Evolutionary conservation across 2,797 vertebrate species (phyloP).

Genomic region (Gouania willdenowi): DNA sequence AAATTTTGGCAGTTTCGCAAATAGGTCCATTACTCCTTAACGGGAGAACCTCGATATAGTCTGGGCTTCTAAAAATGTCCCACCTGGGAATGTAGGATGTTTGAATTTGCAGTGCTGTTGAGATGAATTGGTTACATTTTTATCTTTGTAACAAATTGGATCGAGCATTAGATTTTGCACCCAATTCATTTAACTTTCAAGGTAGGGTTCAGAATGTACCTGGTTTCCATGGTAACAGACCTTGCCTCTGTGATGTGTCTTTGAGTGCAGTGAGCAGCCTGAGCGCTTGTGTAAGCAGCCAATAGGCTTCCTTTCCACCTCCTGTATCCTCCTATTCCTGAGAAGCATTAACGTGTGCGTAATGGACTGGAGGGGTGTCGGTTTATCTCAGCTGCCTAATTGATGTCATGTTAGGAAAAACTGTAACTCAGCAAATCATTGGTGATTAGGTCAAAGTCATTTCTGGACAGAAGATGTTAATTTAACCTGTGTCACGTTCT

Average conservation of each 20-base stretch:
- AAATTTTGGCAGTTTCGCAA: slow-evolving; percentile 27
- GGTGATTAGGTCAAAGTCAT: slow-evolving; percentile 23
- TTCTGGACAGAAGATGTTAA: slow-evolving; percentile 20
- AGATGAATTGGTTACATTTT: slow-evolving; percentile 37
- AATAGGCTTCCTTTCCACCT: slow-evolving; percentile 28
- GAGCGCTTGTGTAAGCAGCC: slow-evolving; percentile 41
- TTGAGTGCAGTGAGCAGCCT: slow-evolving; percentile 44
- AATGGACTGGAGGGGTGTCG: slow-evolving; percentile 35
- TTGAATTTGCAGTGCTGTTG: slow-evolving; percentile 54
- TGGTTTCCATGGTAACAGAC: slow-evolving; percentile 25
- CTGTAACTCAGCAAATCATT: slow-evolving; percentile 8
- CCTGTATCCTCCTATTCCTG: slow-evolving; percentile 35
- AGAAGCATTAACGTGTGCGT: slow-evolving; percentile 31
- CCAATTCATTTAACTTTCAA: slow-evolving; percentile 20
- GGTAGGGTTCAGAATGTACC: slow-evolving; percentile 15
- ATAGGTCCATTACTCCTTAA: slow-evolving; percentile 24
- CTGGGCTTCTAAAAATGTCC: slow-evolving; percentile 18
- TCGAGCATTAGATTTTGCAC: slow-evolving; percentile 22
- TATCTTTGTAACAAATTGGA: no score
- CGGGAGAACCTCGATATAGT: no score
- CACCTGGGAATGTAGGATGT: slow-evolving; percentile 14
- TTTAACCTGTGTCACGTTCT: slow-evolving; percentile 26
- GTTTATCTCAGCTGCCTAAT: slow-evolving; percentile 3
- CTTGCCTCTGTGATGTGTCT: slow-evolving; percentile 19
- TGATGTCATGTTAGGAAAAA: slow-evolving; percentile 21